These are phyloP conservation scores for Scelioninae gen. 1 DNA, from an alignment of 2,888 invertebrate genomes.

Conservation along the genomic window DNA sequence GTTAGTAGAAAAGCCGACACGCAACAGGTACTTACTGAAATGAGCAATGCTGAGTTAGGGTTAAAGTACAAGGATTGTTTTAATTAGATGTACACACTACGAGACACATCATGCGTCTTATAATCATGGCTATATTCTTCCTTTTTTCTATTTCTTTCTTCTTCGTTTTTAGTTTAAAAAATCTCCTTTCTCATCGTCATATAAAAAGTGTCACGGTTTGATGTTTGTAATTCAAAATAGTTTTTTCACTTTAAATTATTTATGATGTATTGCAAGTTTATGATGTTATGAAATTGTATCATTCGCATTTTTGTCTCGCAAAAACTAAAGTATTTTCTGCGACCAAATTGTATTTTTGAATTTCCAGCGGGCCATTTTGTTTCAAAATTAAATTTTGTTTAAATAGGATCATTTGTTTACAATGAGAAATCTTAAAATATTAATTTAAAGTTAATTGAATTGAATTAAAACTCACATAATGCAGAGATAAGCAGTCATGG, in stretches of 20 bases:
- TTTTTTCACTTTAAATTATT: conserved; percentile 33
- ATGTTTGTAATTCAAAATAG: conserved; percentile 42
- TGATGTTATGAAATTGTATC: conserved; percentile 19
- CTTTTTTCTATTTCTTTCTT: conserved; percentile 10
- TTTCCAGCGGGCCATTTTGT: too few relatives aligned
- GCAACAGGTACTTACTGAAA: conserved; percentile 63
- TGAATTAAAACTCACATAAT: conserved; percentile 13
- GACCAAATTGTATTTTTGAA: too few relatives aligned
- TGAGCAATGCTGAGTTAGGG: conserved; percentile 72
- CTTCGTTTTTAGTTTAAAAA: conserved; percentile 23
- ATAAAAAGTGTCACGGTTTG: conserved; percentile 49
- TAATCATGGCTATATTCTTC: conserved; percentile 40
- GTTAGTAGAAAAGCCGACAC: conserved; percentile 39
- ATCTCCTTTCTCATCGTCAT: conserved; percentile 41
- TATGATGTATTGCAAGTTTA: conserved; percentile 19
- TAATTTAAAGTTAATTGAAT: conserved; percentile 32
- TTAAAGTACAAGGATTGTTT: conserved; percentile 77
- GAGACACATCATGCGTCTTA: conserved; percentile 51
- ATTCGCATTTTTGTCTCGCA: conserved; percentile 1
- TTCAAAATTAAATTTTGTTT: too few relatives aligned
- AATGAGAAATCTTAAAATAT: conserved; percentile 11
- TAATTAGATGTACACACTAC: conserved; percentile 73
- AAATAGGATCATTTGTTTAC: neutral
- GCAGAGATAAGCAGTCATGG: conserved; percentile 34
- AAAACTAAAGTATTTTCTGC: too few relatives aligned